Evolutionary conservation across 2,113 vertebrate species (phyloP), one percentile per base, ranked within the genome.

Genomic region (Anguilla japonica): DNA sequence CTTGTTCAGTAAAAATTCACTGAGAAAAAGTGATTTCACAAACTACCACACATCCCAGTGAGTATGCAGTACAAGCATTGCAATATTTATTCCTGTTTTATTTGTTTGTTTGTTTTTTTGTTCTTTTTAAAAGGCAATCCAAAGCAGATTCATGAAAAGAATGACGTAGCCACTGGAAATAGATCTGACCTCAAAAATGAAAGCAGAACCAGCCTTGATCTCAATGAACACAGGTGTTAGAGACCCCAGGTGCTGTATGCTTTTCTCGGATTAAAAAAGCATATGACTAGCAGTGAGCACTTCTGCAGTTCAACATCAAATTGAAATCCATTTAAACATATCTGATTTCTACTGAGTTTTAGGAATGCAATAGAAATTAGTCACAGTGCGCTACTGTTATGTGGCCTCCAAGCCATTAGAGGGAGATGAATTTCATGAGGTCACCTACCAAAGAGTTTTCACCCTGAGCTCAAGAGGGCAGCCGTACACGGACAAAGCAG

Each of bases 141-240:
- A 67, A 67, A 11, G 20, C 94, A 92, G 94, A 92, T 92, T 91
- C 91, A 92, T 13, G 50, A 11, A 2, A 53, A 94, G 94, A 95
- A 96, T 95, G 94, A 93, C 94, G 95, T 93, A 93, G 95, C 92
- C 94, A 95, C 94, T 96, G 93, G 93, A 95, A 95, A 95, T 95
- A 92, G 93, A 95, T 95, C 94, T 92, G 95, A 95, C 94, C 94
- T 93, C 93, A 91, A 75, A 75, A 75, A 34, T 43, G 80, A 67
- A 53, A 22, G 93, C 87, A 88, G 91, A 93, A 92, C 91, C 91
- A 89, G 92, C 92, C 94, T 95, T 95, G 95, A 95, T 95, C 92
- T 95, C 5, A 13, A 89, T 94, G 94, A 95, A 95, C 50, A 53
- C 50, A 11, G 50, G 11, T 53, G 50, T 95, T 95, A 93, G 86